Evolutionary conservation across 1,140 invertebrate species (phyloP).

Genomic region (Eupristina koningsbergeri): DNA sequence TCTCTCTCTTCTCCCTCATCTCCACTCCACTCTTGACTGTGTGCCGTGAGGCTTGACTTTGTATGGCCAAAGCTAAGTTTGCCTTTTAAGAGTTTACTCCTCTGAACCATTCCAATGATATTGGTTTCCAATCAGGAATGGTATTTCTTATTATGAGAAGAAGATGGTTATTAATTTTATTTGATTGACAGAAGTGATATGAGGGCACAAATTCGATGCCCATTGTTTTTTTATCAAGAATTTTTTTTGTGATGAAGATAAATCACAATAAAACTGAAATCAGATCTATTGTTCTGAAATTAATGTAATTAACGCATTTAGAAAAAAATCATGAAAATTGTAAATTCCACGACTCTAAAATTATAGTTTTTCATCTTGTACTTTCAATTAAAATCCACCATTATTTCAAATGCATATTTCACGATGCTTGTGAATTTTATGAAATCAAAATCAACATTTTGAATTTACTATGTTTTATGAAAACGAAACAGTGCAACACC

Average conservation of each 20-base stretch:
- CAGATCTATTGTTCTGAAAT: neutral
- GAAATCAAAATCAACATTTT: neutral
- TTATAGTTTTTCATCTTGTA: neutral
- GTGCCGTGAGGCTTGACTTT: slow-evolving; percentile 18
- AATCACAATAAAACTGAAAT: neutral
- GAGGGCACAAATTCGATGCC: no score
- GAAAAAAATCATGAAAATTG: neutral
- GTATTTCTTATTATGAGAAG: neutral
- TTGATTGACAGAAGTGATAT: no score
- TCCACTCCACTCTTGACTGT: no score
- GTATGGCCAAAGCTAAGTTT: slow-evolving; percentile 37
- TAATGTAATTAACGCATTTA: neutral
- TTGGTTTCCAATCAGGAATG: neutral
- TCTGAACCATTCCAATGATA: neutral
- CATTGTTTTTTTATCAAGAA: no score
- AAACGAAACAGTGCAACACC: no score
- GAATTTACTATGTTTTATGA: no score
- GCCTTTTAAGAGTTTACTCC: slow-evolving; percentile 38
- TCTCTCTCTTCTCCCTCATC: no score
- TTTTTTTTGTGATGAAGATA: no score
- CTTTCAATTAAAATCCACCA: neutral
- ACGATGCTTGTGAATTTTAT: neutral
- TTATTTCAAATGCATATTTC: neutral
- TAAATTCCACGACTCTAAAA: neutral
- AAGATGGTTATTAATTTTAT: neutral